Conservation (phyloP, 2,113 vertebrate species). For the Poeciliopsis prolifica region DNA sequence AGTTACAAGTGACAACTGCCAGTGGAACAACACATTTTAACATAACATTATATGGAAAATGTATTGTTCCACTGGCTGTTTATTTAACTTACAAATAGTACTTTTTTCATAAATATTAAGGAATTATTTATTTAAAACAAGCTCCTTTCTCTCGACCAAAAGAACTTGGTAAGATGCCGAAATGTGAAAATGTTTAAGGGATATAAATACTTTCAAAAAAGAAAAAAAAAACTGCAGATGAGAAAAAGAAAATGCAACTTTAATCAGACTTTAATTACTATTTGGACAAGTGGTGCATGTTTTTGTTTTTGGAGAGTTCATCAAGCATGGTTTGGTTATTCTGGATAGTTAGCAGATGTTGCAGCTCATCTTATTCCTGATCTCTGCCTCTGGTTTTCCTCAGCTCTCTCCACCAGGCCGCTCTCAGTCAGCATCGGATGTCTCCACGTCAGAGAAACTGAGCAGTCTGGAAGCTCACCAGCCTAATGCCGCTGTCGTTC, state of each 20-base stretch:
- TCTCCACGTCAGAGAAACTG: slow-evolving; percentile 68
- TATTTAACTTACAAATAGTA: too few species aligned
- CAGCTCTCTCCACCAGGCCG: slow-evolving; percentile 81
- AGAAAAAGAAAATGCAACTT: not conserved
- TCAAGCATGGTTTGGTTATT: slow-evolving; percentile 27
- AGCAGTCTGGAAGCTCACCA: slow-evolving; percentile 64
- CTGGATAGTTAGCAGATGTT: slow-evolving; percentile 30
- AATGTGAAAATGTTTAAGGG: not conserved
- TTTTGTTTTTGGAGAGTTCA: slow-evolving; percentile 10
- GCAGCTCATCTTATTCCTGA: slow-evolving; percentile 23
- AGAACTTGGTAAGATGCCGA: not conserved
- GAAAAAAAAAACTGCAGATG: not conserved
- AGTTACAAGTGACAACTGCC: too few species aligned
- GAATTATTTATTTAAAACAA: too few species aligned
- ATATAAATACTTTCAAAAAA: not conserved
- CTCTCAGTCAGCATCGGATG: slow-evolving; percentile 79
- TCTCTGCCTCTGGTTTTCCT: slow-evolving; percentile 47
- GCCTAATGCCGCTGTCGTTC: slow-evolving; percentile 65
- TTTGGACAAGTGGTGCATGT: not conserved
- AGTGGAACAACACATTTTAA: too few species aligned
- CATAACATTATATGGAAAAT: too few species aligned
- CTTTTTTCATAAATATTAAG: too few species aligned
- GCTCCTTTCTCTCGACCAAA: too few species aligned
- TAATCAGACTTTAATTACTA: slow-evolving; percentile 1
- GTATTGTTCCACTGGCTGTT: too few species aligned